Base-by-base conservation (phyloP, 2,797 vertebrate species). In the Poeciliopsis turneri region DNA sequence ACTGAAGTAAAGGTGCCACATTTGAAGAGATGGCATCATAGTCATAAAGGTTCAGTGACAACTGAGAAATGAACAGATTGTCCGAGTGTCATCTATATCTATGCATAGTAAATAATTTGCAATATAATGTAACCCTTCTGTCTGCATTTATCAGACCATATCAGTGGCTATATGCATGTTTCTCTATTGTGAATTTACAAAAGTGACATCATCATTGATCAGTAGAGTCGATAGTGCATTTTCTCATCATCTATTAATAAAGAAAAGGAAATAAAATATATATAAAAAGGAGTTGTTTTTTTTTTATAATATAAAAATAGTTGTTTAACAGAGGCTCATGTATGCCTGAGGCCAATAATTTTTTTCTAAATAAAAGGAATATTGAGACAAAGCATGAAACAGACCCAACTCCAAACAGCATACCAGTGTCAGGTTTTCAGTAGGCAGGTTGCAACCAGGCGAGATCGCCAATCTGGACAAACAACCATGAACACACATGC, bases 141-240 rank as follows among this genome's bases (percentile, higher is more conserved):
- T 84, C 82, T 89, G 88, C 53, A 80, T 49, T 84, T 84, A 79
- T 85, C 78, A 87, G 77, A 84, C 76, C 77, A 82, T 78, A 74
- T 83, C 68, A 88, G 93, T 93, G 92, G 92, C 91, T 93, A 81
- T 89, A 83, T 82, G 84, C 81, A 88, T 69, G 72, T 88, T 82
- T 86, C 72, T 76, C 74, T 72, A 46, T 13, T 82, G 88, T 90
- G 85, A 89, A 90, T 89, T 85, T 92, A 45, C 85, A 57, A 91
- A 92, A 88, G 88, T 93, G 93, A 95, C 94, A 95, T 95, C 75
- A 73, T 80, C 75, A 70, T 79, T 86, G 86, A 93, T 89, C 86
- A 83, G 73, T 71, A 84, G 76, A 82, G 86, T 91, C 83, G 88
- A 75, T 87, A 94, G 92, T 93, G 92, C 92, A 93, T 90, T 91